These are phyloP conservation scores for Rhinichthys osculus DNA, from an alignment of 2,797 vertebrate genomes.

Conservation along the genomic window DNA sequence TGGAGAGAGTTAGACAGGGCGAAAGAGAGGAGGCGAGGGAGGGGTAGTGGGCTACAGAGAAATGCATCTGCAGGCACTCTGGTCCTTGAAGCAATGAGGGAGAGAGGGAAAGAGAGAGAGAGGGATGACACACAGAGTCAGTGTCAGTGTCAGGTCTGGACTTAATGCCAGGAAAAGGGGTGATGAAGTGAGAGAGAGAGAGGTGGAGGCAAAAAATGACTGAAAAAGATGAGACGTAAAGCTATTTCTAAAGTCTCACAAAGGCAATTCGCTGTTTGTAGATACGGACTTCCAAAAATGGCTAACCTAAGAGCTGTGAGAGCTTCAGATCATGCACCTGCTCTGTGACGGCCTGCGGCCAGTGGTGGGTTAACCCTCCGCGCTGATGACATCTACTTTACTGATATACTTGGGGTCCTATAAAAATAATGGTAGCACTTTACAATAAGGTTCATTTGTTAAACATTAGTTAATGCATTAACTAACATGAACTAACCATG, in stretches of 20 bases:
- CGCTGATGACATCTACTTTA: not conserved
- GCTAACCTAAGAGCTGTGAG: conserved; percentile 2
- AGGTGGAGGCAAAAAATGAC: conserved; percentile 47
- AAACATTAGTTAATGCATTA: no score
- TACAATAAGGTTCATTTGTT: no score
- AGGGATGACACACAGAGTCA: conserved; percentile 77
- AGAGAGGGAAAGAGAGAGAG: conserved; percentile 59
- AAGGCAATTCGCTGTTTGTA: conserved; percentile 36
- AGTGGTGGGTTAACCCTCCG: not conserved
- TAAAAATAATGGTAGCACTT: not conserved
- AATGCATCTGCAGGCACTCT: conserved; percentile 66
- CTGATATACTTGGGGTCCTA: not conserved
- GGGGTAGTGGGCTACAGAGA: conserved; percentile 56
- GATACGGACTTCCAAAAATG: conserved; percentile 26
- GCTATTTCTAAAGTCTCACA: conserved; percentile 37
- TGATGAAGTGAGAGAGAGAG: conserved; percentile 60
- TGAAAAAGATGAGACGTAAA: conserved; percentile 46
- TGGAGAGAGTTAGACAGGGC: conserved; percentile 63
- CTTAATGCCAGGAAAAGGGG: conserved; percentile 77
- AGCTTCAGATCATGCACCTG: not conserved
- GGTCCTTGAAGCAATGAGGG: conserved; percentile 62
- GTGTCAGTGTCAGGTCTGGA: conserved; percentile 78
- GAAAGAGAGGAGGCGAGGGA: conserved; percentile 59
- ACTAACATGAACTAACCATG: no score
- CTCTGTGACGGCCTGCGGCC: not conserved